Evolutionary conservation across 2,797 vertebrate genomes (phyloP).

Genomic region (Neomorphus geoffroyi): DNA sequence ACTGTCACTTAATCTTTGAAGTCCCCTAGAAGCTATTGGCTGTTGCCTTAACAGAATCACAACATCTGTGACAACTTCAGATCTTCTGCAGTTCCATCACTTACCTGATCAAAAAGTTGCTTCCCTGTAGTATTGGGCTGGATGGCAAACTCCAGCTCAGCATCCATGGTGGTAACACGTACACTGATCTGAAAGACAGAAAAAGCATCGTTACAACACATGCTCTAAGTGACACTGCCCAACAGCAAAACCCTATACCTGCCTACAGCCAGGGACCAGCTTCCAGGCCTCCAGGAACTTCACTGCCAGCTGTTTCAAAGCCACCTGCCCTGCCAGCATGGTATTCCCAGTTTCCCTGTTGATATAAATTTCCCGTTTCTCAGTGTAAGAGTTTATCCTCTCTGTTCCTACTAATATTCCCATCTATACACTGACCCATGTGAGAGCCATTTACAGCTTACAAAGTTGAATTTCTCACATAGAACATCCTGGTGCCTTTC

Average conservation of each 20-base stretch:
- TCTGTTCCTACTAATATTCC: background rate
- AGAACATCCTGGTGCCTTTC: background rate
- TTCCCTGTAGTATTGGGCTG: constrained; percentile 97
- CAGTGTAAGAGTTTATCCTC: background rate
- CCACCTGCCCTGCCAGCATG: background rate
- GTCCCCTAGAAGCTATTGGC: background rate
- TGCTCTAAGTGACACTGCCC: background rate
- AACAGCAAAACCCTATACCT: background rate
- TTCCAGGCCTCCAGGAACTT: background rate
- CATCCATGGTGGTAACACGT: constrained; percentile 96
- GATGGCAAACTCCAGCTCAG: constrained; percentile 98
- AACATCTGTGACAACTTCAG: background rate
- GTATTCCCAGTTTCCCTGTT: background rate
- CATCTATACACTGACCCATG: background rate
- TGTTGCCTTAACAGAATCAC: background rate
- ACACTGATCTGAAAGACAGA: constrained; percentile 87
- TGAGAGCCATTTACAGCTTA: background rate
- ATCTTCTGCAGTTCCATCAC: background rate
- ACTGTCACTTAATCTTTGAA: background rate
- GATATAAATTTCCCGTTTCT: background rate
- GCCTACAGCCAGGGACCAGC: background rate
- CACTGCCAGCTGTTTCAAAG: background rate
- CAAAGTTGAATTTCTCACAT: background rate
- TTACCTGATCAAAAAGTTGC: constrained; percentile 97
- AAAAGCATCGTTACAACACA: background rate